These are phyloP conservation scores for Paracanthobrama guichenoti DNA, from an alignment of 2,113 vertebrate species.

Conservation along the genomic window DNA sequence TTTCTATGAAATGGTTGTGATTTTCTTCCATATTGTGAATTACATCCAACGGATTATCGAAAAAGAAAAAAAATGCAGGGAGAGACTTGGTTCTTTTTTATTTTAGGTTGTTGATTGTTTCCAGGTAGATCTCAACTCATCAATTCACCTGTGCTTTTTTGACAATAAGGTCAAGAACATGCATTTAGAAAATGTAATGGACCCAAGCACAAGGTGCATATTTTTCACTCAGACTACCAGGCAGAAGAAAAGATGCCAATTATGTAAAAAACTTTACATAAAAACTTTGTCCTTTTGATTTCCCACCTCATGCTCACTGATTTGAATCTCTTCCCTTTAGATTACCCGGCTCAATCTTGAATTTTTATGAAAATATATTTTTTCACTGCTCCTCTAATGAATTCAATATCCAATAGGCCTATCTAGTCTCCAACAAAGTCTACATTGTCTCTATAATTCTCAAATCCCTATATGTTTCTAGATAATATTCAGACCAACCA, in stretches of 20 bases:
- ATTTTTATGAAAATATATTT: neutral
- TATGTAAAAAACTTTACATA: neutral
- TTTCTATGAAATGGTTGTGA: no score
- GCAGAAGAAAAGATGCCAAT: neutral
- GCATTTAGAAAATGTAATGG: neutral
- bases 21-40: no score
- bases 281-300: neutral
- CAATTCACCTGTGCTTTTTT: no score
- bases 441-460: no score
- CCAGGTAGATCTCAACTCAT: neutral
- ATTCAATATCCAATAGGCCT: neutral
- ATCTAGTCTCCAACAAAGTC: neutral
- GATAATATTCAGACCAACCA: neutral
- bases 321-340: no score
- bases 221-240: neutral
- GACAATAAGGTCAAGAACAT: neutral
- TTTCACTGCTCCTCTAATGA: neutral
- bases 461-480: neutral
- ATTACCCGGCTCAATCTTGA: no score
- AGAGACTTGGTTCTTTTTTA: neutral
- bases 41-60: no score
- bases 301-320: no score
- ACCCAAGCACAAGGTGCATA: neutral
- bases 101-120: neutral
- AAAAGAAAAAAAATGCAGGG: no score